Base-by-base conservation (phyloP, 2,888 invertebrate genomes). In the Lamproptera curius region DNA sequence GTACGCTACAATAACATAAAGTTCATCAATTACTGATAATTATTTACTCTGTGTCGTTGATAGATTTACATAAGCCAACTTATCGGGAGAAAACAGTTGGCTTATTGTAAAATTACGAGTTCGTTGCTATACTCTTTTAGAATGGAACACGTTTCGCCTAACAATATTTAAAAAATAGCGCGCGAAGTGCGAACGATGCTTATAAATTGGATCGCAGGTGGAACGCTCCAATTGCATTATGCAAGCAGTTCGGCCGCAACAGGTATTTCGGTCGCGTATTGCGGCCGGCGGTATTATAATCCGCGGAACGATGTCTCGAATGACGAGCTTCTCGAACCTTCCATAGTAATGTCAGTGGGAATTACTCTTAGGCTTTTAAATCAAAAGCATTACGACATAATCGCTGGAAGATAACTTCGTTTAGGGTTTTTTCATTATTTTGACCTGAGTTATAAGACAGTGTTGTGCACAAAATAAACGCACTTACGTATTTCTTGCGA, bases 161-260 rank as follows among this genome's bases (percentile, higher is more conserved):
- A n/a, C n/a, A n/a, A n/a, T n/a, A n/a, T n/a, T n/a, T n/a, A n/a
- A n/a, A n/a, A n/a, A n/a, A n/a, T n/a, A n/a, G n/a, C n/a, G n/a
- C n/a, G n/a, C n/a, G n/a, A n/a, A n/a, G n/a, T 65, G 57, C 59
- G 59, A 61, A 59, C 58, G 55, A 55, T 58, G 59, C 58, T 3
- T 68, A 68, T 70, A 67, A 62, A 62, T 60, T 56, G 60, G 61
- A 58, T 58, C 65, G 72, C 76, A 76, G 74, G 74, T 73, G 61
- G 65, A 63, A 72, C 67, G 78, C 70, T 76, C 79, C 73, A 77
- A 78, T 81, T 81, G 75, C 75, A 79, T 78, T 77, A 77, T 68
- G 71, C 72, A 75, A 75, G 73, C 72, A 70, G 61, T 55, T 61
- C 62, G 65, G 63, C 61, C 62, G 59, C 59, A 73, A 71, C 73